A percentile compares a stretch with the other conserved stretches of the same genome.
phyloP scores from a whole-genome alignment of 2,797 vertebrate species.

The Pitangus sulphuratus region DNA sequence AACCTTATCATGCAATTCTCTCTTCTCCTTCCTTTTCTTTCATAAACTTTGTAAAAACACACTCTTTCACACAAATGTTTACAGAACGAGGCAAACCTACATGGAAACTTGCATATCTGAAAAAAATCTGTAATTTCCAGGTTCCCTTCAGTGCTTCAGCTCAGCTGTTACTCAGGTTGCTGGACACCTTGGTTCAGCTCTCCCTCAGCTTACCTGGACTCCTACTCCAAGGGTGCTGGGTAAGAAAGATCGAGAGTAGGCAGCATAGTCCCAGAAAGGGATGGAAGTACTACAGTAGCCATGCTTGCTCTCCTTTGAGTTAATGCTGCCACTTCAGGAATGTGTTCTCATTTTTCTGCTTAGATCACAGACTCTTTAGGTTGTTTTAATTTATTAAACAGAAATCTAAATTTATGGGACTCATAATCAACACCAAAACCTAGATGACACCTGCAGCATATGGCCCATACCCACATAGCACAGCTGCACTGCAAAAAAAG shows the following conservation, averaged over 20 bases:
- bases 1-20: background rate
- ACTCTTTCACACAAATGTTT: background rate
- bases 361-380: background rate
- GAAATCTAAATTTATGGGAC: background rate
- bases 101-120: background rate
- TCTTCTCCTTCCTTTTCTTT: background rate
- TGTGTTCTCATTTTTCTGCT: background rate
- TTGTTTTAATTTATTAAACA: background rate
- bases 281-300: background rate
- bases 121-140: background rate
- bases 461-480: background rate
- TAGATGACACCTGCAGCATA: background rate
- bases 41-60: background rate
- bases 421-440: background rate
- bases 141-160: background rate
- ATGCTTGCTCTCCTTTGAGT: background rate
- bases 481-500: background rate
- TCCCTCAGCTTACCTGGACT: background rate
- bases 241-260: background rate
- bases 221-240: rapidly evolving
- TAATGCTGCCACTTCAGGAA: background rate
- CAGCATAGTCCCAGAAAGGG: background rate
- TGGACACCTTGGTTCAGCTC: background rate
- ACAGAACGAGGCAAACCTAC: background rate
- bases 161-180: background rate